Percentiles rank a stretch among this genome's conserved stretches.
Evolutionary conservation across 2,113 vertebrate genomes (phyloP).

Genomic region (Microtus pennsylvanicus): DNA sequence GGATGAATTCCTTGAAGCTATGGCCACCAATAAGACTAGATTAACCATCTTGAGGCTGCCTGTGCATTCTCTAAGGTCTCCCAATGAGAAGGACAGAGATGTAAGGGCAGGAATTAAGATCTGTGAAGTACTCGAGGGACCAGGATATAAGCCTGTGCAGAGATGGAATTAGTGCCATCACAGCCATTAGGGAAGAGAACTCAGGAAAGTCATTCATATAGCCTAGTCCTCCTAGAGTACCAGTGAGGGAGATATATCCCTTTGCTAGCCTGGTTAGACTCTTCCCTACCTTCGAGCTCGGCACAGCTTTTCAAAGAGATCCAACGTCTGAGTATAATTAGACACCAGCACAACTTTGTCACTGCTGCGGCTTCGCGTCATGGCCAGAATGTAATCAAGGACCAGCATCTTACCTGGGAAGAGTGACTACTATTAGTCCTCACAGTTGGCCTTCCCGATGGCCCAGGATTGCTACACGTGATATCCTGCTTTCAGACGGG

Average conservation of each 20-base stretch:
- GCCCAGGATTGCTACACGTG: background rate
- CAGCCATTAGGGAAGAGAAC: slow-evolving; percentile 25
- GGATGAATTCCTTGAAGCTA: background rate
- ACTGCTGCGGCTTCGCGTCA: slow-evolving; percentile 92
- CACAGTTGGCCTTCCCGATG: background rate
- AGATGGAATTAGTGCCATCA: background rate
- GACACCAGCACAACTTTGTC: slow-evolving; percentile 98
- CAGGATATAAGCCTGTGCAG: background rate
- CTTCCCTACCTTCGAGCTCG: slow-evolving; percentile 91
- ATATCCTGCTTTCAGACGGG: slow-evolving; percentile 19
- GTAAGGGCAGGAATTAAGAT: slow-evolving; percentile 9
- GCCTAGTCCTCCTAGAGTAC: background rate
- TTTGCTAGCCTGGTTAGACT: background rate
- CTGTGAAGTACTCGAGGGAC: background rate
- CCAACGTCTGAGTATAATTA: slow-evolving; percentile 98
- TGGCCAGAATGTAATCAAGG: slow-evolving; percentile 96
- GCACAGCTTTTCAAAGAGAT: slow-evolving; percentile 98
- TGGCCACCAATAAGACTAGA: background rate
- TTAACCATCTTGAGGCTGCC: background rate
- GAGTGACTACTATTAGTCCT: slow-evolving; percentile 43
- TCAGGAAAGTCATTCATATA: background rate
- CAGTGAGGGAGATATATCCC: background rate
- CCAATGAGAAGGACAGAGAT: slow-evolving; percentile 23
- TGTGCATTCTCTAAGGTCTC: background rate
- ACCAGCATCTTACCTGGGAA: slow-evolving; percentile 96